A percentile compares a stretch with the other conserved stretches of the same genome.
Conservation (phyloP, 2,888 invertebrate genomes). For the Acanthosepion esculentum region DNA sequence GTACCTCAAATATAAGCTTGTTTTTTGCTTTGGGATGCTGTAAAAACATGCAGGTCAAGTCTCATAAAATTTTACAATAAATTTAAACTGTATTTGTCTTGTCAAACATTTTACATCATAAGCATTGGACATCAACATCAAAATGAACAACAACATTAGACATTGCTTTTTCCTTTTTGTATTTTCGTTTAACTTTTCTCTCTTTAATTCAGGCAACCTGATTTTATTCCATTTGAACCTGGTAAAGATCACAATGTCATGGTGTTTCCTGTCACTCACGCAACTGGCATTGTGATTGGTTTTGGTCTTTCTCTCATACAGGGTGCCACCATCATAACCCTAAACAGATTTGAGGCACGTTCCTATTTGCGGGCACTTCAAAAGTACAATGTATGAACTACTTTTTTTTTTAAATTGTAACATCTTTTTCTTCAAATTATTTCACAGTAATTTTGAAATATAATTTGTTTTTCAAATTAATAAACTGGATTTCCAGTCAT, state of each 20-base stretch:
- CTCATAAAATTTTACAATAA: no score
- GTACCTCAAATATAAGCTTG: no score
- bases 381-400: conserved; percentile 78
- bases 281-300: conserved; percentile 82
- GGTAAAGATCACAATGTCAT: conserved; percentile 77
- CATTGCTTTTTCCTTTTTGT: not conserved
- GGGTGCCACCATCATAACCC: conserved; percentile 82
- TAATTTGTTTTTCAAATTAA: no score
- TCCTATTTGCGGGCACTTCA: conserved; percentile 81
- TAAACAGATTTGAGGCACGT: conserved; percentile 84
- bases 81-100: no score
- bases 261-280: conserved; percentile 87
- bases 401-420: not conserved
- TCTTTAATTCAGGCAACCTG: conserved; percentile 54
- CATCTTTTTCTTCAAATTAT: not conserved
- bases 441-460: no score
- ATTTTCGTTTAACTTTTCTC: not conserved
- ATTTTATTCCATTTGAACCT: conserved; percentile 55
- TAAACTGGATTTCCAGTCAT: no score
- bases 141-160: not conserved
- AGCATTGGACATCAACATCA: no score
- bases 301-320: conserved; percentile 79
- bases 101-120: no score
- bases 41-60: no score
- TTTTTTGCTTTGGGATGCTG: no score